These are phyloP conservation scores for Falcaria lacertinaria DNA, from an alignment of 2,888 invertebrate species.

Conservation along the genomic window DNA sequence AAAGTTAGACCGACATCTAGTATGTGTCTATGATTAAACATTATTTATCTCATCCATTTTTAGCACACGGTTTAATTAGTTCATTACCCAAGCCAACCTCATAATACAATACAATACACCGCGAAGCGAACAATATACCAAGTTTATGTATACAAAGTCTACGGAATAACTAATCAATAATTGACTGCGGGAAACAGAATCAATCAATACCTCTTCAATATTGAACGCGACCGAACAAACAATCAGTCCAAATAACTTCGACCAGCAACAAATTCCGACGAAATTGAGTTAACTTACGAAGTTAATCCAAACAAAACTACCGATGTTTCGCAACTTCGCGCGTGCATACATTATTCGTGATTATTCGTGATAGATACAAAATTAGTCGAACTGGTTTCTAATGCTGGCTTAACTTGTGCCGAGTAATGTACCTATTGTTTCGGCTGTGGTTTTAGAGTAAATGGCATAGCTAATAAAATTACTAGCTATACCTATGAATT, in stretches of 20 bases:
- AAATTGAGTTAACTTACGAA: background rate
- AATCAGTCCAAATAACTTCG: background rate
- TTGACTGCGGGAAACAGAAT: background rate
- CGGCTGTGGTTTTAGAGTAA: too few relatives aligned
- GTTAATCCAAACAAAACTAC: background rate
- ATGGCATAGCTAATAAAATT: too few relatives aligned
- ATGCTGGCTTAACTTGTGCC: too few relatives aligned
- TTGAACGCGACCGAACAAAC: background rate
- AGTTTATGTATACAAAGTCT: background rate
- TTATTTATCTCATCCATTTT: too few relatives aligned
- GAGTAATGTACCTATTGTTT: too few relatives aligned
- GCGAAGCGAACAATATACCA: background rate
- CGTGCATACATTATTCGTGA: background rate
- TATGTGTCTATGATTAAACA: too few relatives aligned
- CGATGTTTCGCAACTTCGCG: background rate
- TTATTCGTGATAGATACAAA: background rate
- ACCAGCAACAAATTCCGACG: background rate
- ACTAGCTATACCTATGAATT: too few relatives aligned
- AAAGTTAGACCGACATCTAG: too few relatives aligned
- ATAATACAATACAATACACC: too few relatives aligned
- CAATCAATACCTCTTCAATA: background rate
- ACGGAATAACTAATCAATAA: background rate
- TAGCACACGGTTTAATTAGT: too few relatives aligned
- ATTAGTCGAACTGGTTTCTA: too few relatives aligned
- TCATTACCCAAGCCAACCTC: too few relatives aligned